Base-by-base conservation (phyloP, 2,797 vertebrate genomes). In the Propithecus deckenii region DNA sequence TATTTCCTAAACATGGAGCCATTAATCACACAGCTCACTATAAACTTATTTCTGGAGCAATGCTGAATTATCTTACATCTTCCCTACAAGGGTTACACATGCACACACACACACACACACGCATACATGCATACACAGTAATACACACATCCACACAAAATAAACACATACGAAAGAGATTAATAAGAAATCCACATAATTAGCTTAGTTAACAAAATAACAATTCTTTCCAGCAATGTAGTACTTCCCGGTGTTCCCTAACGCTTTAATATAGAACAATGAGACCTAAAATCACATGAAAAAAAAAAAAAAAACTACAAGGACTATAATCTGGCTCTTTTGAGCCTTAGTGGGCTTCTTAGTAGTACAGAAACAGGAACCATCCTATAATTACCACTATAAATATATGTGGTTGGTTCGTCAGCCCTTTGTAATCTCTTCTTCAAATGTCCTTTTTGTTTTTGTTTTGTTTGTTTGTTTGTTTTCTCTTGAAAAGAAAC, bases 131-230 rank as follows among this genome's bases (percentile, higher is more conserved):
- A 89, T 63, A 20, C 25, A 93, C 4, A 94, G 28, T 74, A 86
- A 89, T 78, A 86, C n/a, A 90, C 32, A 67, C 14, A 72, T 5
- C 50, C 55, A 28, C 0, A 48, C 11, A 86, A 4, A 22, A 5
- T 80, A 91, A 96, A 90, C 20, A 52, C 22, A 76, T 84, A 43
- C 35, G 65, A 61, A 18, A 94, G n/a, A 93, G 85, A 83, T 75
- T 17, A 23, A 63, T 50, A 38, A 87, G 92, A 55, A 2, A 11
- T 7, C 12, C 43, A 92, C 11, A 48, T 35, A 81, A 59, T 91
- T 48, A 92, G 32, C 43, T 85, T 93, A 83, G 35, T 86, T 95
- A 95, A 91, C 13, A 94, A 86, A 94, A 52, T 15, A 89, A 81
- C 25, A 12, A 83, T 96, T 89, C 25, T 85, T 90, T 88, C 43